Evolutionary conservation across 2,797 vertebrate genomes (phyloP).

Genomic region (Bradypodion ventrale): DNA sequence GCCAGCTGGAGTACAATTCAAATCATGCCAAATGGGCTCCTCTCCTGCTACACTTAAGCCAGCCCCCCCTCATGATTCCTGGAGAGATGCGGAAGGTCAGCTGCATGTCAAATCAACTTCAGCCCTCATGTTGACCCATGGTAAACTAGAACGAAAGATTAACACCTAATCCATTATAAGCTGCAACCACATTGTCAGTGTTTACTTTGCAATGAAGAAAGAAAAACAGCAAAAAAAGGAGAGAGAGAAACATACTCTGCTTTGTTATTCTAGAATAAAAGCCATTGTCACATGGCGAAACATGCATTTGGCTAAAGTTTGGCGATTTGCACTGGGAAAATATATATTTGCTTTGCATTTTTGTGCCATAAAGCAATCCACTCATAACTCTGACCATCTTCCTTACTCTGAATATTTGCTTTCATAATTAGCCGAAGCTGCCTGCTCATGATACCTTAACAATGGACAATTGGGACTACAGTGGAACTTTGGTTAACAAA

Average conservation of each 20-base stretch:
- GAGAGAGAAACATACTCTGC: too few relatives aligned
- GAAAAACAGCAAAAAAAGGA: not conserved
- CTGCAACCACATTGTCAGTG: not conserved
- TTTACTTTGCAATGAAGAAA: not conserved
- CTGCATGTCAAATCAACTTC: constrained; percentile 1
- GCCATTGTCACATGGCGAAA: not conserved
- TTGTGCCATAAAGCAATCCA: constrained; percentile 25
- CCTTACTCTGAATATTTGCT: constrained; percentile 26
- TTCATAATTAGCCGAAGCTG: not conserved
- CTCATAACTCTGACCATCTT: constrained; percentile 27
- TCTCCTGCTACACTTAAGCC: not conserved
- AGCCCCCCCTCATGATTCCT: not conserved
- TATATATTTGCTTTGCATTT: constrained; percentile 2
- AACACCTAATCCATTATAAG: not conserved
- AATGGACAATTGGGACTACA: rapidly evolving
- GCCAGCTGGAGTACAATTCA: not conserved
- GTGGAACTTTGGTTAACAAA: too few relatives aligned
- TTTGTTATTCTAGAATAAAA: not conserved
- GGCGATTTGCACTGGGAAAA: not conserved
- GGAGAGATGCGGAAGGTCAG: not conserved
- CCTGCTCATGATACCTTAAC: not conserved
- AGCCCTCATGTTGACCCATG: constrained; percentile 6
- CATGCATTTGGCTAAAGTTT: not conserved
- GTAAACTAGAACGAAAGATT: not conserved
- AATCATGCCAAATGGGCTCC: not conserved